These are phyloP conservation scores for Stigmatopora argus DNA, from an alignment of 2,113 vertebrate species.

Conservation along the genomic window DNA sequence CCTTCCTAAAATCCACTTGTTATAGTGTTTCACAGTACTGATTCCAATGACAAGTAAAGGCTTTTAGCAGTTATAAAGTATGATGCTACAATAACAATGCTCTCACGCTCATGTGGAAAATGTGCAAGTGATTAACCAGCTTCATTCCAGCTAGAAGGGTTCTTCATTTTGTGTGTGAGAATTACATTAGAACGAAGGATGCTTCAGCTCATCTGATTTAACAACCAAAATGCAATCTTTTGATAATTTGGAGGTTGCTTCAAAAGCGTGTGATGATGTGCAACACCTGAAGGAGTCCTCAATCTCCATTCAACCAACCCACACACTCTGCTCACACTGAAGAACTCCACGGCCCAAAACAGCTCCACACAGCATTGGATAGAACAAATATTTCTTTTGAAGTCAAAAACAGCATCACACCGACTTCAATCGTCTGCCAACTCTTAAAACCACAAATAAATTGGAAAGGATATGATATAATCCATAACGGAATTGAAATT, in stretches of 20 bases:
- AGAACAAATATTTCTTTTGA: conserved; percentile 21
- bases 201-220: not conserved
- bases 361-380: not conserved
- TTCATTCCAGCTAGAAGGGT: not conserved
- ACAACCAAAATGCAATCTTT: not conserved
- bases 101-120: conserved; percentile 4
- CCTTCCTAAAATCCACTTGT: not conserved
- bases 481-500: not conserved
- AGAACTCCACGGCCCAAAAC: not conserved
- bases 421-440: conserved; percentile 7
- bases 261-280: not conserved
- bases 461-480: not conserved
- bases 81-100: not conserved
- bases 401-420: conserved; percentile 33
- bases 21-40: not conserved
- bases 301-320: not conserved
- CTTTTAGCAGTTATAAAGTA: not conserved
- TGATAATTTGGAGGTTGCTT: not conserved
- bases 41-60: conserved; percentile 1
- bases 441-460: not conserved
- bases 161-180: not conserved
- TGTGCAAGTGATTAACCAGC: conserved; percentile 7
- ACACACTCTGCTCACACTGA: not conserved
- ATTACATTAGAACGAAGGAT: not conserved
- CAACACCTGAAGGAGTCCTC: not conserved